phyloP scores from a whole-genome alignment of 2,113 vertebrate species.

The Fukomys damarensis region DNA sequence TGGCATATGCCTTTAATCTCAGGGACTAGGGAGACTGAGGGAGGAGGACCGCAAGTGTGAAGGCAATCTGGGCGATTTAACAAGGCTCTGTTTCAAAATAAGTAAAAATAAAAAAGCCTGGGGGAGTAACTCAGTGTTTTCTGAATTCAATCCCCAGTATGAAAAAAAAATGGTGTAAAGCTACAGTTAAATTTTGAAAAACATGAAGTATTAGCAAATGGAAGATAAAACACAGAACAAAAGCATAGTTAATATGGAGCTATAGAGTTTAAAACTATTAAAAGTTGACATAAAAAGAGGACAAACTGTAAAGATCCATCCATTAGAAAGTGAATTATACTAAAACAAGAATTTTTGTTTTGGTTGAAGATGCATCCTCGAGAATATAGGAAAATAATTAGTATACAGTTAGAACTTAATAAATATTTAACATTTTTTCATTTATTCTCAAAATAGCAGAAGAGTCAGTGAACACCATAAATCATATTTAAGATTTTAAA shows the following conservation, averaged over 20 bases:
- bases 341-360: background rate
- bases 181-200: constrained; percentile 1
- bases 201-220: background rate
- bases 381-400: background rate
- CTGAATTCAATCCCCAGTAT: background rate
- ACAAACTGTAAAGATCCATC: background rate
- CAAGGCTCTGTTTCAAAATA: background rate
- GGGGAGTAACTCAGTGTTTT: background rate
- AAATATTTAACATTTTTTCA: background rate
- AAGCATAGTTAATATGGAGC: background rate
- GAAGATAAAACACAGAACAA: background rate
- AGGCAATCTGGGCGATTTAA: too few species aligned
- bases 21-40: background rate
- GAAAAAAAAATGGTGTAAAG: background rate
- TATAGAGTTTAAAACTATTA: background rate
- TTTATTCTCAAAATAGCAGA: background rate
- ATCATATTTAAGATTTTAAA: constrained; percentile 24
- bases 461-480: background rate
- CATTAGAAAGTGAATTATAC: background rate
- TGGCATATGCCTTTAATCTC: background rate
- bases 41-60: background rate
- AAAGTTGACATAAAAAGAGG: background rate
- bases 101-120: background rate
- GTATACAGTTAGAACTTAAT: background rate
- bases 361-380: background rate